phyloP scores from a whole-genome alignment of 2,797 vertebrate species.

The Enteromius anoplus region DNA sequence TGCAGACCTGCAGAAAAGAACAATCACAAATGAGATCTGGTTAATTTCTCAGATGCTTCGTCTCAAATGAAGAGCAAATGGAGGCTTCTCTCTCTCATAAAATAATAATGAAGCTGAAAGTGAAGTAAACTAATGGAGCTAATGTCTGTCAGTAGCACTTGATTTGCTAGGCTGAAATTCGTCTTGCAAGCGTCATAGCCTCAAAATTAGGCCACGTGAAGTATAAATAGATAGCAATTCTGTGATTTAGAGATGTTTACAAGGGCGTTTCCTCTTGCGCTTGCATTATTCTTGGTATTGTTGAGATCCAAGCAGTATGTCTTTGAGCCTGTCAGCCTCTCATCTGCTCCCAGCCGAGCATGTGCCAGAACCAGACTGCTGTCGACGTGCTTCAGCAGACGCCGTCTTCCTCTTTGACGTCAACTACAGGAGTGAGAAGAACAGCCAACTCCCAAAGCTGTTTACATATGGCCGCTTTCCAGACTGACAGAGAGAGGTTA shows the following conservation, averaged over 20 bases:
- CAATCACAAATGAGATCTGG: slow-evolving; percentile 16
- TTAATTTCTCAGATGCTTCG: slow-evolving; percentile 3
- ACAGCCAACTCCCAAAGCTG: slow-evolving; percentile 42
- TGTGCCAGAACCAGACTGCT: slow-evolving; percentile 42
- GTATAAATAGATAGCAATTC: slow-evolving; percentile 39
- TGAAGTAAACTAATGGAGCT: slow-evolving; percentile 2
- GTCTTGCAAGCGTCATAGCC: background rate
- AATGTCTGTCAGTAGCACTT: slow-evolving; percentile 11
- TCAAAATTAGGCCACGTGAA: slow-evolving; percentile 33
- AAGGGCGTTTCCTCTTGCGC: slow-evolving; percentile 23
- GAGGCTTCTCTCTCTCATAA: background rate
- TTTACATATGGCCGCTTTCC: slow-evolving; percentile 43
- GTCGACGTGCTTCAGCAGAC: slow-evolving; percentile 52
- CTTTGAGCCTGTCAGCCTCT: slow-evolving; percentile 50
- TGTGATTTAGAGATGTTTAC: slow-evolving; percentile 42
- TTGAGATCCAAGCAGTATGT: slow-evolving; percentile 44
- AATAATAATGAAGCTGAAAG: slow-evolving; percentile 7
- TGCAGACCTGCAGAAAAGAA: background rate
- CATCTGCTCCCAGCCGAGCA: slow-evolving; percentile 52
- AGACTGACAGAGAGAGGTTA: slow-evolving; percentile 31
- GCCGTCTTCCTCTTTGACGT: slow-evolving; percentile 51
- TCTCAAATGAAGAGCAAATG: background rate
- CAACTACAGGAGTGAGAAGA: slow-evolving; percentile 52
- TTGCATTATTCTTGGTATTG: slow-evolving; percentile 38
- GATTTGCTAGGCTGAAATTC: background rate